phyloP scores from a whole-genome alignment of 2,888 invertebrate species.

The Periphyllus acericola region DNA sequence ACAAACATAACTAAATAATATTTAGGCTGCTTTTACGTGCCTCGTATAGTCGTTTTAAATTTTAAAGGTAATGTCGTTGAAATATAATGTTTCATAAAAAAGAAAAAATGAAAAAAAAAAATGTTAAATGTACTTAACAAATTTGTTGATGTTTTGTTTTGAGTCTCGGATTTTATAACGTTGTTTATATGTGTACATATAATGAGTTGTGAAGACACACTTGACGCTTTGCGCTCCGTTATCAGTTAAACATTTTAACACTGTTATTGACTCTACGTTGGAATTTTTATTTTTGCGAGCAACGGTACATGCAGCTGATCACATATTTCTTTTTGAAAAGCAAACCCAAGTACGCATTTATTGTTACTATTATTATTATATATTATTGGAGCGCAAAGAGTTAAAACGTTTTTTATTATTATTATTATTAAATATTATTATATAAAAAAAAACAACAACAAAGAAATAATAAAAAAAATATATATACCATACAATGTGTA shows the following conservation, averaged over 20 bases:
- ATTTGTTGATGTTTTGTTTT: conserved; percentile 59
- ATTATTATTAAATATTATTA: conserved; percentile 46
- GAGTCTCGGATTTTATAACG: conserved; percentile 55
- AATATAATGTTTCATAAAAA: conserved; percentile 49
- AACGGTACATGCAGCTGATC: not conserved
- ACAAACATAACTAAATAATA: conserved; percentile 9
- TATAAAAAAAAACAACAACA: conserved; percentile 32
- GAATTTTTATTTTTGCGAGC: not conserved
- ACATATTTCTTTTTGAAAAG: not conserved
- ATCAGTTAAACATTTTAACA: conserved; percentile 24
- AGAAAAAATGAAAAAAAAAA: conserved; percentile 12
- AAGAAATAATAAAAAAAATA: conserved; percentile 35
- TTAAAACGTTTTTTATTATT: conserved; percentile 45
- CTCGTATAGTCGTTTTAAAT: conserved; percentile 21
- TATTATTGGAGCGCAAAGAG: conserved; percentile 48
- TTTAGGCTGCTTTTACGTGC: conserved; percentile 49
- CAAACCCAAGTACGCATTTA: conserved; percentile 16
- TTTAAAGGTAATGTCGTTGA: conserved; percentile 37
- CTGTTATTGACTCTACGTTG: not conserved
- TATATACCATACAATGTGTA: conserved; percentile 24
- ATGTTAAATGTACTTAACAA: conserved; percentile 51
- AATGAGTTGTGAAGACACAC: conserved; percentile 51
- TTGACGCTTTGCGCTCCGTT: conserved; percentile 54
- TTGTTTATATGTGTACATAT: conserved; percentile 58
- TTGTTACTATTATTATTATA: conserved; percentile 36